A percentile compares a stretch with the other conserved stretches of the same genome.
Conservation (phyloP, 2,113 vertebrate genomes). For the Pseudorasbora parva region DNA sequence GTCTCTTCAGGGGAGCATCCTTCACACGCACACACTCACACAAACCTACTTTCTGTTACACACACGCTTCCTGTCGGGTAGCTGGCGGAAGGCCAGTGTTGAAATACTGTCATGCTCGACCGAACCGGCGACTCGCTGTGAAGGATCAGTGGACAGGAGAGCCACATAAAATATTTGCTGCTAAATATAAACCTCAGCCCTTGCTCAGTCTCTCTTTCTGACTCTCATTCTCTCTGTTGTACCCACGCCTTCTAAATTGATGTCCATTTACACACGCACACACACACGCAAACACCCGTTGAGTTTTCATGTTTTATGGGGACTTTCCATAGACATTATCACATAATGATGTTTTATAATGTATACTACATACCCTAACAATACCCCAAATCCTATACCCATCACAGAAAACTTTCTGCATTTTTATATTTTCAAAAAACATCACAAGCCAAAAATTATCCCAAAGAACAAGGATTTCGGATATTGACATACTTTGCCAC, state of each 20-base stretch:
- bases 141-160: conserved; percentile 66
- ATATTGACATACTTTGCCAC: no score
- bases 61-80: conserved; percentile 67
- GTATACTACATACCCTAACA: no score
- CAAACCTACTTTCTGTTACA: conserved; percentile 4
- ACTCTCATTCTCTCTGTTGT: background rate
- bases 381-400: no score
- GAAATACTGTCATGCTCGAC: conserved; percentile 76
- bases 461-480: no score
- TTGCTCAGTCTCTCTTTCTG: background rate
- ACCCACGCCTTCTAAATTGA: background rate
- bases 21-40: conserved; percentile 62
- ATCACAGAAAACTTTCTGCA: no score
- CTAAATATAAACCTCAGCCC: conserved; percentile 72
- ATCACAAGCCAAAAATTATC: no score
- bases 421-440: no score
- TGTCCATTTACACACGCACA: background rate
- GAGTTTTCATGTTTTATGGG: no score
- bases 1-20: conserved; percentile 78
- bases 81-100: conserved; percentile 75
- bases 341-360: no score
- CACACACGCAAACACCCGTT: background rate
- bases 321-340: no score
- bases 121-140: conserved; percentile 71
- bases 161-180: conserved; percentile 69